These are phyloP conservation scores for Mythimna loreyi DNA, from an alignment of 2,888 invertebrate species.

Conservation along the genomic window DNA sequence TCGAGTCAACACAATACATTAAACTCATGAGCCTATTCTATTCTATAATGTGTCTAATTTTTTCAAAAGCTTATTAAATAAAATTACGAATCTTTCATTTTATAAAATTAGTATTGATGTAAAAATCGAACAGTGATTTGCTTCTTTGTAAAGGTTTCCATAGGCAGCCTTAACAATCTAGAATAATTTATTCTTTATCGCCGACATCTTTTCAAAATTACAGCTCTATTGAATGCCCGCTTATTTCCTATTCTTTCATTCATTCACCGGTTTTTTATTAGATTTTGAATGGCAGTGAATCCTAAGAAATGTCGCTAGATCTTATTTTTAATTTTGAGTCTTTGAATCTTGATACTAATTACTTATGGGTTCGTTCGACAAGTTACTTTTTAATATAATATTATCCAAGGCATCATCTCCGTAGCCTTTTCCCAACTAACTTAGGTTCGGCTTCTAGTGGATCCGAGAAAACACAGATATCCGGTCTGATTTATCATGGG, in stretches of 20 bases:
- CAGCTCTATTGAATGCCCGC: slow-evolving; percentile 23
- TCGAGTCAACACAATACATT: too few species aligned
- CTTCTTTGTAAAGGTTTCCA: not conserved
- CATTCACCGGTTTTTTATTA: slow-evolving; percentile 12
- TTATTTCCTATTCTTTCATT: slow-evolving; percentile 36
- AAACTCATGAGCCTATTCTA: too few species aligned
- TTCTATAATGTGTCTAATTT: too few species aligned
- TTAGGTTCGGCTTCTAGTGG: too few species aligned
- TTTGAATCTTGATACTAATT: not conserved
- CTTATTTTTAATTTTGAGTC: not conserved
- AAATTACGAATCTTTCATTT: not conserved
- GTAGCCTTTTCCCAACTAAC: too few species aligned
- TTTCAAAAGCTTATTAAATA: too few species aligned
- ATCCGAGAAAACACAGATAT: too few species aligned
- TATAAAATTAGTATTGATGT: too few species aligned
- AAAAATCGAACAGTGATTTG: not conserved
- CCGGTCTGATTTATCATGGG: too few species aligned
- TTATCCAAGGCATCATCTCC: too few species aligned
- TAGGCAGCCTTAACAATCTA: slow-evolving; percentile 14
- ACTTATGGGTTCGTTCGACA: not conserved
- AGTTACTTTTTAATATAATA: not conserved
- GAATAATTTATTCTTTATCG: slow-evolving; percentile 1
- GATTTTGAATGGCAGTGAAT: slow-evolving; percentile 12
- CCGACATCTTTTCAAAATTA: slow-evolving; percentile 44
- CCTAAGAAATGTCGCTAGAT: not conserved